Evolutionary conservation across 2,113 vertebrate genomes (phyloP).

Genomic region (Acrocephalus arundinaceus): DNA sequence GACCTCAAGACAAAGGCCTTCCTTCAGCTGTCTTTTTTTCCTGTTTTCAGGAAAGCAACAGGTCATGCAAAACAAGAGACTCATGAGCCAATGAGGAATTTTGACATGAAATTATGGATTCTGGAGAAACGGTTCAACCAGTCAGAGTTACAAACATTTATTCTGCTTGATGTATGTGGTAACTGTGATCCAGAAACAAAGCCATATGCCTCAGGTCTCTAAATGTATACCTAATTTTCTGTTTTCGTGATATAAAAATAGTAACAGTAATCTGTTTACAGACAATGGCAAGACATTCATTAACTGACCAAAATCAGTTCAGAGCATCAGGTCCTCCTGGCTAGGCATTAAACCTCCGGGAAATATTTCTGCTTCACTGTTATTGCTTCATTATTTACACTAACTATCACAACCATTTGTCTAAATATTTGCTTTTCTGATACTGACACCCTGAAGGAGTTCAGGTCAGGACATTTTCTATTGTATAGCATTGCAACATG

Average conservation of each 20-base stretch:
- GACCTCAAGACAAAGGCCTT: slow-evolving; percentile 1
- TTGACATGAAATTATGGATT: slow-evolving; percentile 1
- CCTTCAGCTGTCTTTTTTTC: not conserved
- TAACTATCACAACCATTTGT: slow-evolving; percentile 23
- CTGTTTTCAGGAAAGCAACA: not conserved
- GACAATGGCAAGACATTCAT: not conserved
- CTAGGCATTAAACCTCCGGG: not conserved
- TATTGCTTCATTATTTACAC: slow-evolving; percentile 54
- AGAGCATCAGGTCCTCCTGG: not conserved
- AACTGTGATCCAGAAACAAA: not conserved
- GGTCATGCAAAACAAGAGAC: not conserved
- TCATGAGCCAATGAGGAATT: not conserved
- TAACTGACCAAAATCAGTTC: not conserved
- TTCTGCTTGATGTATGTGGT: not conserved
- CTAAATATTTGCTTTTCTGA: slow-evolving; percentile 64
- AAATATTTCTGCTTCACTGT: not conserved
- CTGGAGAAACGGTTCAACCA: not conserved
- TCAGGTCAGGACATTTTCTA: slow-evolving; percentile 39
- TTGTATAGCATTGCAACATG: not conserved
- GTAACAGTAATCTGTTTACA: not conserved
- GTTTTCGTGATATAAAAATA: not conserved
- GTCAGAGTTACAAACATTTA: not conserved
- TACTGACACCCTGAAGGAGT: slow-evolving; percentile 41
- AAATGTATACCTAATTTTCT: not conserved
- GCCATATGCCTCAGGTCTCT: not conserved